Conservation (phyloP, 2,797 vertebrate species). For the Microhierax caerulescens region DNA sequence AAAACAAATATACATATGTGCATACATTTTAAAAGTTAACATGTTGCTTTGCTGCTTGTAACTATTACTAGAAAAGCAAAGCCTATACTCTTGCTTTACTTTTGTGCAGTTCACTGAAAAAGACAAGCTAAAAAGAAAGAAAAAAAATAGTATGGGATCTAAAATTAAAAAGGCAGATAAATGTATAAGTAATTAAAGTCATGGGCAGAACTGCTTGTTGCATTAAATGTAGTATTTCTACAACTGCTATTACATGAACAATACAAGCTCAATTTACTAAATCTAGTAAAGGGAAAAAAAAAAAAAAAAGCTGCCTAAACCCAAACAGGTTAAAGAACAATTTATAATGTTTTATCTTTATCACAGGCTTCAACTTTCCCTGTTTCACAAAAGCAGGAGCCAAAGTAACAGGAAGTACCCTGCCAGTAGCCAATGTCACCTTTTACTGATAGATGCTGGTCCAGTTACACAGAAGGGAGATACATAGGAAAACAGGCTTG, state of each 20-base stretch:
- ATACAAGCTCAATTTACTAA: neutral
- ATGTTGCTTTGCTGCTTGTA: neutral
- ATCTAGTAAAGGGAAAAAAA: neutral
- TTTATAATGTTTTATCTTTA: neutral
- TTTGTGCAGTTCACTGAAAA: neutral
- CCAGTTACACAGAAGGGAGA: neutral
- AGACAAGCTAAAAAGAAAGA: neutral
- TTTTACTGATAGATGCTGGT: neutral
- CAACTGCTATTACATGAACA: neutral
- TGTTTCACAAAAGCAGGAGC: neutral
- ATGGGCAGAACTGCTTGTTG: neutral
- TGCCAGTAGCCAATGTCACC: neutral
- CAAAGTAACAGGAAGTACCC: neutral
- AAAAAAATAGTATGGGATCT: accelerated
- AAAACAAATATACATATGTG: neutral
- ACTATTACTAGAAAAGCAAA: neutral
- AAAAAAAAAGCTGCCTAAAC: neutral
- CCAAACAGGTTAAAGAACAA: neutral
- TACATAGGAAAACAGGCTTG: accelerated
- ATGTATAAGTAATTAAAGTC: neutral
- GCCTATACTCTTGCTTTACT: neutral
- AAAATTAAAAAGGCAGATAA: neutral
- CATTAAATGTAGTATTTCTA: neutral
- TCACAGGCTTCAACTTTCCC: neutral
- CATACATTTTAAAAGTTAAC: neutral